A percentile compares a stretch with the other conserved stretches of the same genome.
Conservation (phyloP, 2,797 vertebrate species). For the Gambelia wislizenii region DNA sequence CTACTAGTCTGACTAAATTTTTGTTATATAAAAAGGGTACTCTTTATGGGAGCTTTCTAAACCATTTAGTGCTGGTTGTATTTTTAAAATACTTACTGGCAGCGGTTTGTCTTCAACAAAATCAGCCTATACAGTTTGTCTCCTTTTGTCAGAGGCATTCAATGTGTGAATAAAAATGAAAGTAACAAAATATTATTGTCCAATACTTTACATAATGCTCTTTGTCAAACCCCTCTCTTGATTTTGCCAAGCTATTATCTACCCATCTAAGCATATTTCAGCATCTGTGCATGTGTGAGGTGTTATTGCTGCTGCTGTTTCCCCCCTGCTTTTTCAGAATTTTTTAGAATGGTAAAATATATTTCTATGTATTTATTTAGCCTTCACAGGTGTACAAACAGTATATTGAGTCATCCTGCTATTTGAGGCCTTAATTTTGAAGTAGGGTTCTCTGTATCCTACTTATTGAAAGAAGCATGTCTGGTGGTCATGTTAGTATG, state of each 20-base stretch:
- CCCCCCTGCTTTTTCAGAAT: too few species aligned
- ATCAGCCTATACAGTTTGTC: too few species aligned
- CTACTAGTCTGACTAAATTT: neutral
- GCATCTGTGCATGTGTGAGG: neutral
- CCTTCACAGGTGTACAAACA: neutral
- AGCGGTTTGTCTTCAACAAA: neutral
- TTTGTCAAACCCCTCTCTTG: neutral
- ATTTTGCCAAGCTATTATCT: neutral
- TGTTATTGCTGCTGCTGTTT: neutral
- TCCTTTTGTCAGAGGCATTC: neutral
- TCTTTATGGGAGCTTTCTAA: neutral
- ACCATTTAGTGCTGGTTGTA: neutral
- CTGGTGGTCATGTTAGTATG: neutral
- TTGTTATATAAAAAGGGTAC: neutral
- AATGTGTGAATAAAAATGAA: neutral
- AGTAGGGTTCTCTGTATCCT: neutral
- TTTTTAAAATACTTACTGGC: neutral
- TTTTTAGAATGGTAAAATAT: too few species aligned
- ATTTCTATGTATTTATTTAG: neutral
- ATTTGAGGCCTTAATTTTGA: neutral
- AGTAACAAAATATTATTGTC: neutral
- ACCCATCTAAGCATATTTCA: neutral
- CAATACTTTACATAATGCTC: neutral
- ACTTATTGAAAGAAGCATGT: neutral
- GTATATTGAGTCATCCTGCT: neutral